Evolutionary conservation across 2,797 vertebrate genomes (phyloP), one percentile per base, ranked within the genome.

Genomic region (Anolis apletophallus): DNA sequence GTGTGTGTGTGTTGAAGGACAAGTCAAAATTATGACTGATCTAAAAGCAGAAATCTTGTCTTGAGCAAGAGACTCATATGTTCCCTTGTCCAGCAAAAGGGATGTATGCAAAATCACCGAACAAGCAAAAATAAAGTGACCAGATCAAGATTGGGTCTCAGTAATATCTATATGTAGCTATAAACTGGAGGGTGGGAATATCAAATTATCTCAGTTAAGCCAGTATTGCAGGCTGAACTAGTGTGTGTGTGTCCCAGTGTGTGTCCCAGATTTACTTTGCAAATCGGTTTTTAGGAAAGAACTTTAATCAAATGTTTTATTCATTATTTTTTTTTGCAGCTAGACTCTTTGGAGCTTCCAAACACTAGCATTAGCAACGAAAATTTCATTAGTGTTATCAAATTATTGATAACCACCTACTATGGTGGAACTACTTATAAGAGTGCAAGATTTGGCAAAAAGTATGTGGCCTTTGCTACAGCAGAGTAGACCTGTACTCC

Each of bases 381-480:
- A 79, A 52, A 69, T 32, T 14, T 19, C 32, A 55, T 73, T 75
- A 26, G 46, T 5, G 50, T 26, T 52, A 64, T 52, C 57, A 29
- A 54, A 21, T 54, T 82, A 29, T 55, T 10, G 36, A 68, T 29
- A 78, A 34, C 36, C 29, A 59, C 29, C 68, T 16, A 7, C 16
- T 9, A n/a, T 17, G 61, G 26, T 68, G 52, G 61, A 76, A 69
- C 40, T 87, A 32, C 8, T 82, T 21, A 40, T 55, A 76, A 69
- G 59, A 69, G 29, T 81, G 34, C 52, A 76, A 57, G 36, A 82
- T 82, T 68, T 82, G 73, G 52, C 80, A 87, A 59, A 46, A 57
- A 16, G 5, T 10, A 21, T 1, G 19, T 7, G 61, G 29, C 13
- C 7, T 50, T 57, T 74, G 59, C 34, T 21, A 40, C 52, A 59